Evolutionary conservation across 2,888 invertebrate genomes (phyloP), one percentile per base, ranked within the genome.

Genomic region (Lepidocyrtinus sp.): DNA sequence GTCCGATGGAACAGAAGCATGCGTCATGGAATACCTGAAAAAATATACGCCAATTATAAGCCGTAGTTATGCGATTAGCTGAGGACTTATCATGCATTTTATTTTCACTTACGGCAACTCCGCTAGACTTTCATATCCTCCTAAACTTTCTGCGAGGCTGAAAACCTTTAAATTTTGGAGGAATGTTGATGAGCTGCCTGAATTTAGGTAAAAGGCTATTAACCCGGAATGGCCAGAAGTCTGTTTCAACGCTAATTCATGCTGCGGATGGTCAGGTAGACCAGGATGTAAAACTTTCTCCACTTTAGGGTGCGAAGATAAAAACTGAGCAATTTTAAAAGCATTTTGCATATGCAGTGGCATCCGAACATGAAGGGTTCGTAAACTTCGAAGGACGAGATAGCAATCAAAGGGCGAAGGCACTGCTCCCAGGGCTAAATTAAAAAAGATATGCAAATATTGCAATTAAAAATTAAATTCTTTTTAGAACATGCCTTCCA

Each of bases 21-120:
- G 99, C 0, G 98, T 98, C 99, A 99, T 99, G 25, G 96, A 89
- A 22, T 93, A 93, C 82, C 95, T 95, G n/a, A n/a, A n/a, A n/a
- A n/a, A 15, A 63, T 63, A 5, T 63, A 19, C 22, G 12, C 22
- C 12, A 22, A n/a, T 63, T 63, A 19, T 61, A 5, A 63, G 2
- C 15, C 3, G 21, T 15, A 12, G 26, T n/a, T n/a, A n/a, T n/a
- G n/a, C n/a, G n/a, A n/a, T n/a, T n/a, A n/a, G n/a, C n/a, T n/a
- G n/a, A n/a, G n/a, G n/a, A n/a, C n/a, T n/a, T n/a, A n/a, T n/a
- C n/a, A n/a, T n/a, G n/a, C n/a, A 21, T 22, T 61, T 15, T 55
- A 21, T 74, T 72, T 83, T 82, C n/a, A 92, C 94, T 92, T 90
- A 96, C 94, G 98, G 98, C 85, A 98, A 91, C 90, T 98, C 97